phyloP scores from a whole-genome alignment of 1,140 invertebrate species.

The Cydia fagiglandana region DNA sequence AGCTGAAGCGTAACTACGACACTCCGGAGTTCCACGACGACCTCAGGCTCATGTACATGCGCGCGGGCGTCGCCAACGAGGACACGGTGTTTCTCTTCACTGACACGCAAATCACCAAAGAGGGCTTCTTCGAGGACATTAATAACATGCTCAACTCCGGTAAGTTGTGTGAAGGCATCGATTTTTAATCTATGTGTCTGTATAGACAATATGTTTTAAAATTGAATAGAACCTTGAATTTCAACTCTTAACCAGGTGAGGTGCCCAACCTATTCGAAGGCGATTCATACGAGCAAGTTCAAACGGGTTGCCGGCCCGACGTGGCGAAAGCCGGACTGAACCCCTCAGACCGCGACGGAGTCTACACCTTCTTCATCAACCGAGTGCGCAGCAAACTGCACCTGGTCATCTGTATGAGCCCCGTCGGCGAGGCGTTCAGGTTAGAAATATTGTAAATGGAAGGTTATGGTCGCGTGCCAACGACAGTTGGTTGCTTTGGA shows the following conservation, averaged over 20 bases:
- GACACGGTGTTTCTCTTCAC: constrained; percentile 93
- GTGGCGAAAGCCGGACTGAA: constrained; percentile 86
- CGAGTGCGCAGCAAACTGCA: constrained; percentile 89
- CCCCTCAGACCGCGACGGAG: constrained; percentile 82
- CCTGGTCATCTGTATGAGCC: constrained; percentile 93
- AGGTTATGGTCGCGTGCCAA: too few relatives aligned
- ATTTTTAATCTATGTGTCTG: too few relatives aligned
- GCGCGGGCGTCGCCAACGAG: constrained; percentile 86
- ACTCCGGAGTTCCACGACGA: constrained; percentile 89
- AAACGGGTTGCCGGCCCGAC: constrained; percentile 84
- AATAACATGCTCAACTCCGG: constrained; percentile 94
- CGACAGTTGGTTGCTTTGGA: too few relatives aligned
- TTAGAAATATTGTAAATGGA: constrained; percentile 46
- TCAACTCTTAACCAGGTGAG: constrained; percentile 79
- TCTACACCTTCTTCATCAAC: constrained; percentile 91
- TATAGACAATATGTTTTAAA: too few relatives aligned
- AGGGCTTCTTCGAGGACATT: constrained; percentile 95
- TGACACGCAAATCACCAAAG: constrained; percentile 94
- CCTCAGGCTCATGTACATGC: constrained; percentile 85
- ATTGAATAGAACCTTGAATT: constrained; percentile 11
- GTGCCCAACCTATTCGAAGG: constrained; percentile 92
- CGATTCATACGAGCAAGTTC: constrained; percentile 91
- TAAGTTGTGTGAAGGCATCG: constrained; percentile 42
- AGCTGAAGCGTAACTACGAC: constrained; percentile 91
- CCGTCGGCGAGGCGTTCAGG: constrained; percentile 91